Evolutionary conservation across 2,797 vertebrate genomes (phyloP).

Genomic region (Pelochelys cantorii): DNA sequence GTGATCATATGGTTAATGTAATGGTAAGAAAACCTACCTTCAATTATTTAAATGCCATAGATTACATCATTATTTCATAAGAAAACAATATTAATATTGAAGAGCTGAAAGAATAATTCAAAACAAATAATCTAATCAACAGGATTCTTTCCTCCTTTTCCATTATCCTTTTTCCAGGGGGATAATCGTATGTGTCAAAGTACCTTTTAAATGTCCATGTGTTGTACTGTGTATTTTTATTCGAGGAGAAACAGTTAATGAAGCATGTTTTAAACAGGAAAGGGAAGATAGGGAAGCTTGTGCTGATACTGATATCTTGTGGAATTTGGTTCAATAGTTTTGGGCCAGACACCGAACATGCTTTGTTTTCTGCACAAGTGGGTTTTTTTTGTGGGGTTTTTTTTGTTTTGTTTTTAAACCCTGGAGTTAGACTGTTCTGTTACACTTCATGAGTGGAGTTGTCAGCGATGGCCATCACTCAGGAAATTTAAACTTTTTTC

Average conservation of each 20-base stretch:
- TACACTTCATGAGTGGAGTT: not conserved
- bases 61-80: not conserved
- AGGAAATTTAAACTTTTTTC: not conserved
- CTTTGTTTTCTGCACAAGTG: not conserved
- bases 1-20: not conserved
- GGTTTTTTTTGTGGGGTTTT: not conserved
- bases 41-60: not conserved
- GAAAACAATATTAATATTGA: not conserved
- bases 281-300: not conserved
- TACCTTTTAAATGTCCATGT: not conserved
- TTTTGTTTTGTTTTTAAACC: not conserved
- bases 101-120: conserved; percentile 27
- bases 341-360: not conserved
- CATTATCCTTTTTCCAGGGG: not conserved
- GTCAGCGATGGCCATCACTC: accelerated
- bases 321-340: not conserved
- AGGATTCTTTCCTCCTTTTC: conserved; percentile 11
- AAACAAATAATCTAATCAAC: not conserved
- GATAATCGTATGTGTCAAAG: not conserved
- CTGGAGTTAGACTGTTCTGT: not conserved
- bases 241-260: not conserved
- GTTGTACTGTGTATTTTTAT: not conserved
- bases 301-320: not conserved
- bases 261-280: not conserved
- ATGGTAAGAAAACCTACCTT: not conserved